These are phyloP conservation scores for Diarsia brunnea DNA, from an alignment of 2,888 invertebrate genomes.

Conservation along the genomic window DNA sequence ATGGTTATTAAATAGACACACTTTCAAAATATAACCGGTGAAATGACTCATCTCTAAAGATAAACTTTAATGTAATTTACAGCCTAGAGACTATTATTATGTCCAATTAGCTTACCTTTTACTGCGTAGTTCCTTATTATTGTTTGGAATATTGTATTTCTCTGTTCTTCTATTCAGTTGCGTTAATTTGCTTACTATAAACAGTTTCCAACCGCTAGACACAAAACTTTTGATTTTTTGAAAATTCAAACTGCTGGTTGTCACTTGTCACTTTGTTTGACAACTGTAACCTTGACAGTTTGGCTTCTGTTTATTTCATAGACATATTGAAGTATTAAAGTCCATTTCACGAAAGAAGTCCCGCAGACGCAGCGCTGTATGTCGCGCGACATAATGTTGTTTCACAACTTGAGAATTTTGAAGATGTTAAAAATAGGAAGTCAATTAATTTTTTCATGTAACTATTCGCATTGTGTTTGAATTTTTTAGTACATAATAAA, in stretches of 20 bases:
- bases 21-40: constrained; percentile 52
- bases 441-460: too few relatives aligned
- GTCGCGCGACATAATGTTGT: too few relatives aligned
- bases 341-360: too few relatives aligned
- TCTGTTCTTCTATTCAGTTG: neutral
- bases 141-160: neutral
- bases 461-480: too few relatives aligned
- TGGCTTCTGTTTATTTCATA: too few relatives aligned
- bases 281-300: neutral
- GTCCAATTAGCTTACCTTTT: constrained; percentile 29
- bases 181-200: neutral
- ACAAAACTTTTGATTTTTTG: constrained; percentile 34
- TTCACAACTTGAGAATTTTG: too few relatives aligned
- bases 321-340: too few relatives aligned
- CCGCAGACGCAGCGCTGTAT: too few relatives aligned
- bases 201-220: constrained; percentile 26
- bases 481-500: too few relatives aligned
- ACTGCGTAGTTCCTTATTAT: neutral
- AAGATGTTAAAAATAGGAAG: too few relatives aligned
- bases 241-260: constrained; percentile 43
- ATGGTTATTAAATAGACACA: neutral
- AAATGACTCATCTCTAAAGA: constrained; percentile 42
- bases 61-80: neutral
- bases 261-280: constrained; percentile 7
- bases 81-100: neutral